A percentile compares a stretch with the other conserved stretches of the same genome.
These are phyloP conservation scores for Campopleginae sp. DNA, from an alignment of 2,888 invertebrate genomes.

Conservation along the genomic window DNA sequence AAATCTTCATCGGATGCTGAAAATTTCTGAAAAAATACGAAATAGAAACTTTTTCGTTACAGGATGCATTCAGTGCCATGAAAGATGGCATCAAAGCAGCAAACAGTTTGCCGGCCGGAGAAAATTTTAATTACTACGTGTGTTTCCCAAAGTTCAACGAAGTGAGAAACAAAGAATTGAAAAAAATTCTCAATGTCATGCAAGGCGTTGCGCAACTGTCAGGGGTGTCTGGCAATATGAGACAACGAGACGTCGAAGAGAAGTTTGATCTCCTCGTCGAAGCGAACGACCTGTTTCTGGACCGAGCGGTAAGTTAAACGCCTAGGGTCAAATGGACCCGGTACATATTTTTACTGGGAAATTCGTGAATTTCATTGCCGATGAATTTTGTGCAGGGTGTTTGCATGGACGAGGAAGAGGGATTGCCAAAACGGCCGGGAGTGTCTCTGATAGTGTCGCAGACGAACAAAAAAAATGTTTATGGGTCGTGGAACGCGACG, in stretches of 20 bases:
- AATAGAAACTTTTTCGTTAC: conserved; percentile 72
- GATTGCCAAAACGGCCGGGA: conserved; percentile 86
- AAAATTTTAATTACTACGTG: conserved; percentile 90
- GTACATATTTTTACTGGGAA: background rate
- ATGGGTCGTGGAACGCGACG: conserved; percentile 87
- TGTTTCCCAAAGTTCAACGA: conserved; percentile 91
- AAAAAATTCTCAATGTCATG: conserved; percentile 87
- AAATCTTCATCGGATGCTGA: background rate
- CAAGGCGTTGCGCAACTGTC: conserved; percentile 86
- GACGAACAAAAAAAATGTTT: conserved; percentile 82
- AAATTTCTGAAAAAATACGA: background rate
- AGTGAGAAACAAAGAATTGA: conserved; percentile 87
- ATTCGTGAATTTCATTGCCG: background rate
- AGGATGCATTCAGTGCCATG: conserved; percentile 89
- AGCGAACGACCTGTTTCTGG: conserved; percentile 93
- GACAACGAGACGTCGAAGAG: conserved; percentile 86
- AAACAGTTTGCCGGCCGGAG: conserved; percentile 90
- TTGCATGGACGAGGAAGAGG: conserved; percentile 88
- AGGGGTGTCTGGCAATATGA: conserved; percentile 86
- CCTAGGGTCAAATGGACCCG: too few relatives aligned
- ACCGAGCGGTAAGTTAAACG: conserved; percentile 88
- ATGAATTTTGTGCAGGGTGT: conserved; percentile 75
- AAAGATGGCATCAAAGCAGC: conserved; percentile 89
- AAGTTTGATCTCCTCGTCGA: conserved; percentile 92
- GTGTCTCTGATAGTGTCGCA: conserved; percentile 85